Evolutionary conservation across 2,797 vertebrate species (phyloP).

Genomic region (Melanogrammus aeglefinus): DNA sequence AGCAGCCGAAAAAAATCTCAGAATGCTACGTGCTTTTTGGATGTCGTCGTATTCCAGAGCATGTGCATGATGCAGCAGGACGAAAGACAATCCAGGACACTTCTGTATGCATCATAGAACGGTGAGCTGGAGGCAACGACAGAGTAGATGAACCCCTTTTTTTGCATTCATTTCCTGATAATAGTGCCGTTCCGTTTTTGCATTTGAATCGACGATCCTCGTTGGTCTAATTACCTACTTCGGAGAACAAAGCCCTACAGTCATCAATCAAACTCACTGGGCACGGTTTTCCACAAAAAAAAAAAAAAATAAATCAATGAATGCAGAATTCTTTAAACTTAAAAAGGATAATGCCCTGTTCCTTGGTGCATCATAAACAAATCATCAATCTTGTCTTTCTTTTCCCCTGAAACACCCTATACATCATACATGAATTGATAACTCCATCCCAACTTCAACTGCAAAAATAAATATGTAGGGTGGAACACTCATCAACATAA

Average conservation of each 20-base stretch:
- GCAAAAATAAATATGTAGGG: neutral
- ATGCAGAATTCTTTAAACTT: neutral
- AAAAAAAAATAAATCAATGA: neutral
- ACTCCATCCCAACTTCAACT: neutral
- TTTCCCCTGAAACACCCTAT: neutral
- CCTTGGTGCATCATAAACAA: neutral
- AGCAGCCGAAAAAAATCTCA: neutral
- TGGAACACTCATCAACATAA: neutral
- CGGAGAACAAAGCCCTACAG: neutral
- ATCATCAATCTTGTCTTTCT: neutral
- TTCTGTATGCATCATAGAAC: neutral
- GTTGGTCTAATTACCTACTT: neutral
- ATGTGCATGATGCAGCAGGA: neutral
- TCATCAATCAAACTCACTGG: neutral
- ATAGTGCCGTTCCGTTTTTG: neutral
- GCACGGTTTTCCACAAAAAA: neutral
- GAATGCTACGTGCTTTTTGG: neutral
- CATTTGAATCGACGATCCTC: neutral
- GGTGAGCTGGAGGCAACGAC: neutral
- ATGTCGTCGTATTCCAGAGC: neutral
- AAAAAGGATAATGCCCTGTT: neutral
- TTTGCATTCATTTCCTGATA: neutral
- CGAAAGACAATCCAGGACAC: neutral
- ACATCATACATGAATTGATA: neutral
- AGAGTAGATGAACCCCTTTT: neutral